Evolutionary conservation across 2,888 invertebrate genomes (phyloP), one percentile per base, ranked within the genome.

Genomic region (Caenorhabditis virilis): DNA sequence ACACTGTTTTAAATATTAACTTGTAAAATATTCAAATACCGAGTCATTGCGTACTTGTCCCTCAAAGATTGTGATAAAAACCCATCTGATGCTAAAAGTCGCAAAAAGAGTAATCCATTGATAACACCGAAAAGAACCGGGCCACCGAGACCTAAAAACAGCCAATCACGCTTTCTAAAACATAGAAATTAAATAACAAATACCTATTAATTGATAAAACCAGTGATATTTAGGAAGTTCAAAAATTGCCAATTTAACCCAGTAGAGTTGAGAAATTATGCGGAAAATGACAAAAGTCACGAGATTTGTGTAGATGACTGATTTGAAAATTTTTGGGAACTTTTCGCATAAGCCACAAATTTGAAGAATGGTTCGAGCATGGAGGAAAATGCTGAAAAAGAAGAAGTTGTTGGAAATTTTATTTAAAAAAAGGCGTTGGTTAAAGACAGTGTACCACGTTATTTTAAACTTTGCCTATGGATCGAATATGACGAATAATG

Each of bases 11-110:
- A 33, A 30, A 33, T 33, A 18, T 46, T 46, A 46, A n/a, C 4
- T 26, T 23, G 5, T 6, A 18, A 35, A 26, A 18, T 45, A 11
- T 18, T 43, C n/a, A n/a, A n/a, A 30, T 53, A 54, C 13, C 64
- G 41, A 15, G 50, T 64, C 47, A 59, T 43, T 16, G 42, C 45
- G 25, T 54, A 64, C 9, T 20, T 35, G 1, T 33, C 46, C 22
- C 54, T 18, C 22, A 53, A n/a, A 0, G 45, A 51, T 16, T 54
- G 54, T 11, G 70, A 59, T 35, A 78, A 58, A 39, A 73, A 71
- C 13, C 79, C 78, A 57, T 79, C 79, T 7, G 78, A 58, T 15
- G 76, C 77, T 22, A 79, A 64, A 22, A 79, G 46, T 26, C 79
- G 72, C 36, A 73, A 42, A 55, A 78, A 77, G 26, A 79, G 64